Conservation (phyloP, 1,140 invertebrate genomes). For the Periplaneta americana region DNA sequence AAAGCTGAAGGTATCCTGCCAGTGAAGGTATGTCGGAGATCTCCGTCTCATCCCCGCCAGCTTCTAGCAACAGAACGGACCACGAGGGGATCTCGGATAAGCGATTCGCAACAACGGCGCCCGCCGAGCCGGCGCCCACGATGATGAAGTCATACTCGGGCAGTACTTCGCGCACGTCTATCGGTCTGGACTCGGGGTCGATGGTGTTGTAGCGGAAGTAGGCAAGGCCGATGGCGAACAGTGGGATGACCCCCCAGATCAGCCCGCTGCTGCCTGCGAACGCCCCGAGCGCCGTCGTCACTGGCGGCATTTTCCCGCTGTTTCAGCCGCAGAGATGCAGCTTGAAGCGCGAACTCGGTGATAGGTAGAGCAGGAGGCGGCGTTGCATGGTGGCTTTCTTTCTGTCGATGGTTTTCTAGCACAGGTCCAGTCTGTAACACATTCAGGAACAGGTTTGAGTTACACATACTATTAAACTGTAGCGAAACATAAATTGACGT, state of each 20-base stretch:
- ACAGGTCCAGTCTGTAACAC: neutral
- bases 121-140: constrained; percentile 87
- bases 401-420: neutral
- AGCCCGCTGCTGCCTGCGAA: constrained; percentile 18
- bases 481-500: no score
- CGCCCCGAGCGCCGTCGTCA: constrained; percentile 18
- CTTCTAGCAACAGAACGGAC: constrained; percentile 77
- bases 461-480: no score
- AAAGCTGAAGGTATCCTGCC: constrained; percentile 68
- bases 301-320: constrained; percentile 17
- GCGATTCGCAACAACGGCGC: constrained; percentile 86
- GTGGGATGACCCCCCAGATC: constrained; percentile 62
- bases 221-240: constrained; percentile 71
- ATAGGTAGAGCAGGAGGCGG: neutral
- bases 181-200: constrained; percentile 75
- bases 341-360: neutral
- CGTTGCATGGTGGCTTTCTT: neutral
- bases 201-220: constrained; percentile 73
- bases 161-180: constrained; percentile 55
- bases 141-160: constrained; percentile 77
- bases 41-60: constrained; percentile 75
- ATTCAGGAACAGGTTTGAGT: neutral
- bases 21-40: constrained; percentile 72
- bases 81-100: constrained; percentile 74
- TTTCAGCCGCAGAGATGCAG: neutral